Conservation (phyloP, 2,113 vertebrate genomes). For the Podarcis cretensis region DNA sequence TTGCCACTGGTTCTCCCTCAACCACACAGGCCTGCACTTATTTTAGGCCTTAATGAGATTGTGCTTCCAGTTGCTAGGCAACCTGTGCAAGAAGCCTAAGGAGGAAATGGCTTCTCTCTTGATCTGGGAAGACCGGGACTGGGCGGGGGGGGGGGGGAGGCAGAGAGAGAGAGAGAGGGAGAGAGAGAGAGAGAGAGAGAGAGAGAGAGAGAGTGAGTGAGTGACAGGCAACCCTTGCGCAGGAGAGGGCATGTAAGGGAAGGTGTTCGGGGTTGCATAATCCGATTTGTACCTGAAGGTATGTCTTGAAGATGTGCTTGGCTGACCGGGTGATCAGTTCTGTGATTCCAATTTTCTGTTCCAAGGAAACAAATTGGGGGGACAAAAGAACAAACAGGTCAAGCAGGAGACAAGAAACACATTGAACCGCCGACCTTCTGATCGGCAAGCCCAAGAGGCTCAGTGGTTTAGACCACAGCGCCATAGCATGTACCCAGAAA, state of each 20-base stretch:
- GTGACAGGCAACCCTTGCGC: too few relatives aligned
- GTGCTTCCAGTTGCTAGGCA: conserved; percentile 51
- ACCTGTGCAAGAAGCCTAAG: conserved; percentile 40
- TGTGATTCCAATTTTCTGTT: conserved; percentile 93
- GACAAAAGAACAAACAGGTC: background rate
- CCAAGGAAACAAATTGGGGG: conserved; percentile 38
- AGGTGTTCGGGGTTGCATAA: background rate
- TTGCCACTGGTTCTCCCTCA: conserved; percentile 15
- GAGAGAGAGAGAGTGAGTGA: conserved; percentile 6
- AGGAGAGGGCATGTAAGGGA: background rate
- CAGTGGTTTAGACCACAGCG: too few relatives aligned
- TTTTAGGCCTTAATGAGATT: conserved; percentile 56
- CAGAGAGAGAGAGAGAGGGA: too few relatives aligned
- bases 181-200: rapidly evolving
- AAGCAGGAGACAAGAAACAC: too few relatives aligned
- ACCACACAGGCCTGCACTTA: conserved; percentile 14
- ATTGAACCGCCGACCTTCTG: too few relatives aligned
- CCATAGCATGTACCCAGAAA: too few relatives aligned
- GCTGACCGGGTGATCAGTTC: conserved; percentile 96
- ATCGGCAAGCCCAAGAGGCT: too few relatives aligned
- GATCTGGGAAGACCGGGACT: background rate
- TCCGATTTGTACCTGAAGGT: conserved; percentile 88
- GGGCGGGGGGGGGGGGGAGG: background rate
- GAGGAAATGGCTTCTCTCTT: conserved; percentile 25
- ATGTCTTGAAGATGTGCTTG: conserved; percentile 98